These are phyloP conservation scores for Biston betularia DNA, from an alignment of 2,888 invertebrate genomes.

Conservation along the genomic window DNA sequence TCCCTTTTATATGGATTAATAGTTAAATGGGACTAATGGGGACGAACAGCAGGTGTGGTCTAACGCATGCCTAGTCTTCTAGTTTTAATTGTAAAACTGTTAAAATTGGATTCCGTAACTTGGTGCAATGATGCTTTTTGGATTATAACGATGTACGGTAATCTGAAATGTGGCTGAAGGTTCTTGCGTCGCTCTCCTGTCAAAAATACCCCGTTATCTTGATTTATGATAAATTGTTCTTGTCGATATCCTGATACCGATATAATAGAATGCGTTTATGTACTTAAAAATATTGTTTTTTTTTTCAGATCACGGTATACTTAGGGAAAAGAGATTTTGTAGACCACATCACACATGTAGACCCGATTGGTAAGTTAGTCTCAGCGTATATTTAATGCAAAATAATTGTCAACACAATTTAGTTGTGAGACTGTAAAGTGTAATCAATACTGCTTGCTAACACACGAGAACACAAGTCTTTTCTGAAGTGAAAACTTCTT, in stretches of 20 bases:
- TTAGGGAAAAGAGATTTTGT: constrained; percentile 97
- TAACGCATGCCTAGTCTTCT: no score
- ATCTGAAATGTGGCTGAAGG: neutral
- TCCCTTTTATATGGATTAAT: no score
- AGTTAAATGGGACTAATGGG: no score
- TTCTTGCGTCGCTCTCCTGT: neutral
- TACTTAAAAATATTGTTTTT: constrained; percentile 34
- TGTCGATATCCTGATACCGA: neutral
- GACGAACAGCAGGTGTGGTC: no score
- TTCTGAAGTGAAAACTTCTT: no score
- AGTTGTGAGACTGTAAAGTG: neutral
- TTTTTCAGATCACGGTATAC: constrained; percentile 93
- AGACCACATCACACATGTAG: constrained; percentile 96
- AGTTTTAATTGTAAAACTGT: no score
- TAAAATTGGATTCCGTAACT: no score
- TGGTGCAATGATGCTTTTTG: neutral
- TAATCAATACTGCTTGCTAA: neutral
- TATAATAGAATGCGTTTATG: neutral
- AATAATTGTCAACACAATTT: neutral
- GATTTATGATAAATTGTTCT: neutral
- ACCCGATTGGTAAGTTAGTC: constrained; percentile 92
- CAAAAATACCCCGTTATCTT: neutral
- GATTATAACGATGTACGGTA: neutral
- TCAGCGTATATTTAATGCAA: neutral
- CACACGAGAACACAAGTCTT: neutral